Evolutionary conservation across 2,113 vertebrate genomes (phyloP).

Genomic region (Lepisosteus osseus): DNA sequence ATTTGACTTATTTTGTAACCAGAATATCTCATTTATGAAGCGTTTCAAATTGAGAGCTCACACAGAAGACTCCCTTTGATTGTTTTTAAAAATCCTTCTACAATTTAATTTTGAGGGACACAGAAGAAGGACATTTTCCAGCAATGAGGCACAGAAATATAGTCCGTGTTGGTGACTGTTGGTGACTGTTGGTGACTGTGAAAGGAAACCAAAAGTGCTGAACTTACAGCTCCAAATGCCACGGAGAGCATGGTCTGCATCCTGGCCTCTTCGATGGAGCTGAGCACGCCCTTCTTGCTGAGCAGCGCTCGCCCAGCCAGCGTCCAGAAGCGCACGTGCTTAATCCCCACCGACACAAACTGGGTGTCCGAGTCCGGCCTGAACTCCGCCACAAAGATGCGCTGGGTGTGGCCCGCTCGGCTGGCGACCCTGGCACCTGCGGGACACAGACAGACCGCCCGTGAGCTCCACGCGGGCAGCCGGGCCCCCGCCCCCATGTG

Average conservation of each 20-base stretch:
- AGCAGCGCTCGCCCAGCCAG: slow-evolving; percentile 89
- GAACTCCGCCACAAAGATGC: slow-evolving; percentile 97
- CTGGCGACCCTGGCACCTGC: slow-evolving; percentile 92
- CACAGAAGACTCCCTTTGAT: too few relatives aligned
- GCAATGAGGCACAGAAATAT: too few relatives aligned
- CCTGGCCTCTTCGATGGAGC: slow-evolving; percentile 83
- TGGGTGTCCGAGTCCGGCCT: slow-evolving; percentile 94
- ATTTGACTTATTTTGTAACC: too few relatives aligned
- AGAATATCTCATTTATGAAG: too few relatives aligned
- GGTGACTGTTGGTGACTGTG: too few relatives aligned
- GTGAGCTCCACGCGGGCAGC: neutral
- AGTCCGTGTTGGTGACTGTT: too few relatives aligned
- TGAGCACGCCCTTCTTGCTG: slow-evolving; percentile 92
- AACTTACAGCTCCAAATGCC: slow-evolving; percentile 96
- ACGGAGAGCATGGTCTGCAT: slow-evolving; percentile 98
- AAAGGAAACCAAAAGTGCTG: slow-evolving; percentile 4
- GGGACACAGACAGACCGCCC: slow-evolving; percentile 24
- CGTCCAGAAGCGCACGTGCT: slow-evolving; percentile 95
- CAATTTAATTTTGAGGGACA: too few relatives aligned
- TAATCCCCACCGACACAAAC: slow-evolving; percentile 97
- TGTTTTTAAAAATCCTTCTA: too few relatives aligned
- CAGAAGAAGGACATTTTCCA: too few relatives aligned
- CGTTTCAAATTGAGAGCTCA: too few relatives aligned
- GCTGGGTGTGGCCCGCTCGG: slow-evolving; percentile 83
- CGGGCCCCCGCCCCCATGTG: neutral